Base-by-base conservation (phyloP, 23 tunicate genomes). In the Styela plicata region DNA sequence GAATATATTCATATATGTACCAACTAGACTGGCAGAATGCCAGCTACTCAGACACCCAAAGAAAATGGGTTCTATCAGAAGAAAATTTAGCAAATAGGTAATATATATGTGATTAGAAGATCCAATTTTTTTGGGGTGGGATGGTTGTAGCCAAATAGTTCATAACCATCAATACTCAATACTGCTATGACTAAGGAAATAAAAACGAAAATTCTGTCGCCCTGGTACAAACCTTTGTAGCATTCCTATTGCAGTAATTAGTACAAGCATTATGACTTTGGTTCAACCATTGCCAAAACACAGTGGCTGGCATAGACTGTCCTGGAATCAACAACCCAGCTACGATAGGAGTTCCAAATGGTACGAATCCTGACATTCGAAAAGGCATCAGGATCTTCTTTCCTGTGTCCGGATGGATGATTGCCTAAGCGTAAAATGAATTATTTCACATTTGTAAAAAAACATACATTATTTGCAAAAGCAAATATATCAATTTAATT, bases 251-350 rank as follows among this genome's bases (percentile, higher is more conserved):
- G 89, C 83, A 83, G 63, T 86, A 95, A 44, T 95, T 95, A 2
- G 89, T 87, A 74, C 94, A 84, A 2, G 99, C 99, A 83, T 95
- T 95, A 57, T 89, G 99, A 33, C 91, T 95, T 70, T 95, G 99
- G 89, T 95, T 95, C 79, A 91, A 34, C 99, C 99, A 95, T 63
- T 95, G 99, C 99, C 99, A 95, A 64, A 89, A 89, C 21, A 80
- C 79, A 16, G 99, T 89, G 10, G 79, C 34, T 1, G 74, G 44
- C n/a, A 86, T 3, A 3, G 96, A 74, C 61, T 89, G 92, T 63
- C 74, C 83, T 52, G 99, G 99, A 24, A 95, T 13, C 2, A 95
- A 83, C 30, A 95, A 18, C 1, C 99, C 99, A 74, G 90, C 99
- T 2, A 89, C 91, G 22, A 95, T 86, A 24, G 99, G 99, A 2